Evolutionary conservation across 1,140 invertebrate genomes (phyloP).

Genomic region (Sycophaga agraensis): DNA sequence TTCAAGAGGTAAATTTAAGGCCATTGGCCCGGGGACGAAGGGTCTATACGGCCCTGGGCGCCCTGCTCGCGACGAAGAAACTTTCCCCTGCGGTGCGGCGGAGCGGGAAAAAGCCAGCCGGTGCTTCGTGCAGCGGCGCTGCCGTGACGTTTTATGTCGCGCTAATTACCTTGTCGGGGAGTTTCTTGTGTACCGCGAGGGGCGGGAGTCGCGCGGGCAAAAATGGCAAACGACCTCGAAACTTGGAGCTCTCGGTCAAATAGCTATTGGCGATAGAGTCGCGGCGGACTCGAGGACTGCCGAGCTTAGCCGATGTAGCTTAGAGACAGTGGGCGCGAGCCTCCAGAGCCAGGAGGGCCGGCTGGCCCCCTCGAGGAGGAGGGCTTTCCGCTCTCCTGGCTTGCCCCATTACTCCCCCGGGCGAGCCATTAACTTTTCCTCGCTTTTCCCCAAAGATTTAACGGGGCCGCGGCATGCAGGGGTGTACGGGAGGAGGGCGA

Average conservation of each 20-base stretch:
- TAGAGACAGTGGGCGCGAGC: too few species aligned
- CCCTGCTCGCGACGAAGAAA: slow-evolving; percentile 17
- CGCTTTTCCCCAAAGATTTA: not conserved
- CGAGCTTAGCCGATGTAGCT: slow-evolving; percentile 24
- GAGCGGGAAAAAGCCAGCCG: not conserved
- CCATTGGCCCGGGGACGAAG: too few species aligned
- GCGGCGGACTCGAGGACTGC: slow-evolving; percentile 4
- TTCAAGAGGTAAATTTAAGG: too few species aligned
- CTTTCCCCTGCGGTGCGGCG: slow-evolving; percentile 7
- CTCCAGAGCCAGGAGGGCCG: too few species aligned
- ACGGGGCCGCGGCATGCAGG: too few species aligned
- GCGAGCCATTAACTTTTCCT: not conserved
- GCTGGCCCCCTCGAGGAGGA: too few species aligned
- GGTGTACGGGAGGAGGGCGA: too few species aligned
- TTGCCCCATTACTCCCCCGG: too few species aligned
- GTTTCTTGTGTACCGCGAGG: slow-evolving; percentile 20
- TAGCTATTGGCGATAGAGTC: slow-evolving; percentile 21
- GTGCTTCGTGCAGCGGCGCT: not conserved
- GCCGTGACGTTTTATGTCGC: slow-evolving; percentile 25
- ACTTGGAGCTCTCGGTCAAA: slow-evolving; percentile 26
- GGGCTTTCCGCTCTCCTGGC: not conserved
- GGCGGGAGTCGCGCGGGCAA: not conserved
- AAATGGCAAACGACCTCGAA: slow-evolving; percentile 24
- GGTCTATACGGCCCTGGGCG: not conserved
- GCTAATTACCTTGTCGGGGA: slow-evolving; percentile 27